Evolutionary conservation across 2,797 vertebrate genomes (phyloP).

Genomic region (Columba guinea): DNA sequence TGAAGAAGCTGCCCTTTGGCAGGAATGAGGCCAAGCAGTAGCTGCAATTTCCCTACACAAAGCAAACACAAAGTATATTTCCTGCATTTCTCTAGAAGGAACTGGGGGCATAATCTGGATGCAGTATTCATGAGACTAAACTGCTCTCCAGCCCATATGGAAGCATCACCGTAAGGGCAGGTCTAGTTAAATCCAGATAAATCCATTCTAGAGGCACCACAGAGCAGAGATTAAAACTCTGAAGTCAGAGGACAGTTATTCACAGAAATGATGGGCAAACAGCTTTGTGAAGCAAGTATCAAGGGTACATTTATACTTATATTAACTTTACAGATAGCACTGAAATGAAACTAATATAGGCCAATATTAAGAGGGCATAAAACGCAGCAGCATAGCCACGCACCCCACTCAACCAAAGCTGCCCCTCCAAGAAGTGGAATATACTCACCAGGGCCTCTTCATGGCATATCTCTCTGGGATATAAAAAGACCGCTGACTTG

Average conservation of each 20-base stretch:
- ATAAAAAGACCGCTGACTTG: constrained; percentile 72
- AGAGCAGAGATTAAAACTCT: not conserved
- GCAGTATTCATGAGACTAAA: not conserved
- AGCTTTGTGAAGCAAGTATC: not conserved
- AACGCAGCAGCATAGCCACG: not conserved
- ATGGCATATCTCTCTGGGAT: not conserved
- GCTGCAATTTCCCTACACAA: not conserved
- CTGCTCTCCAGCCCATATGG: not conserved
- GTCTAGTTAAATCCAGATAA: not conserved
- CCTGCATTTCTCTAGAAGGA: not conserved
- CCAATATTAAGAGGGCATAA: not conserved
- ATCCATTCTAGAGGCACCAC: not conserved
- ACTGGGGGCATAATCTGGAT: not conserved
- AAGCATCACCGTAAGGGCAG: not conserved
- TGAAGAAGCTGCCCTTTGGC: not conserved
- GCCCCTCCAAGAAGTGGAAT: not conserved
- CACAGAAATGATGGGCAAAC: not conserved
- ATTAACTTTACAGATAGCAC: not conserved
- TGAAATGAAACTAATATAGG: not conserved
- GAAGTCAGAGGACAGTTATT: not conserved
- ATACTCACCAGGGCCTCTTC: not conserved
- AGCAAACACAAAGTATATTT: not conserved
- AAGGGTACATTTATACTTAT: not conserved
- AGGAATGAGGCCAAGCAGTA: not conserved
- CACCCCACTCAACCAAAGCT: not conserved